Evolutionary conservation across 2,113 vertebrate species (phyloP).

Genomic region (Hemichromis elongatus): DNA sequence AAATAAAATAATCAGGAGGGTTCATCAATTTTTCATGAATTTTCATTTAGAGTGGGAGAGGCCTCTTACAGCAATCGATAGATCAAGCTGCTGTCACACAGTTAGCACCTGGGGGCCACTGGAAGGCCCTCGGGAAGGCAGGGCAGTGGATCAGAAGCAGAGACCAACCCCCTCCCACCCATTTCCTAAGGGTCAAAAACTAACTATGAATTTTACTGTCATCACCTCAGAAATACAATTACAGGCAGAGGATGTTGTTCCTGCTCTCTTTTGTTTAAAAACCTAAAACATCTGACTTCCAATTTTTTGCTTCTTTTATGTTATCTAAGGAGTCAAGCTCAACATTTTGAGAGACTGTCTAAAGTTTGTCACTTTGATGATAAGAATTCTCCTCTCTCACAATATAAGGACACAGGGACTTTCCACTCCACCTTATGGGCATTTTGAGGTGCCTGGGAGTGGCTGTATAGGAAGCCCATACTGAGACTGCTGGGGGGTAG

Average conservation of each 20-base stretch:
- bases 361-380: neutral
- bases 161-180: constrained; percentile 24
- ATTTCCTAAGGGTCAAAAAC: constrained; percentile 39
- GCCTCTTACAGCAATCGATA: constrained; percentile 93
- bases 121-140: constrained; percentile 74
- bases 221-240: neutral
- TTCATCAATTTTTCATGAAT: constrained; percentile 99
- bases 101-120: constrained; percentile 88
- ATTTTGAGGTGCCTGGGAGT: constrained; percentile 22
- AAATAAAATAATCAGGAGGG: constrained; percentile 82
- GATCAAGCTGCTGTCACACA: constrained; percentile 92
- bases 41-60: constrained; percentile 90
- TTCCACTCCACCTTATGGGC: neutral
- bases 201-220: neutral
- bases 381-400: neutral
- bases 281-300: neutral
- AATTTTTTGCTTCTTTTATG: neutral
- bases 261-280: neutral
- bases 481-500: constrained; percentile 2
- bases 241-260: neutral
- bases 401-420: neutral
- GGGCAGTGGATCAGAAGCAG: constrained; percentile 64
- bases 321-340: neutral
- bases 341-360: neutral
- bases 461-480: constrained; percentile 23